Conservation (phyloP, 2,113 vertebrate species). For the Lophura nycthemera region DNA sequence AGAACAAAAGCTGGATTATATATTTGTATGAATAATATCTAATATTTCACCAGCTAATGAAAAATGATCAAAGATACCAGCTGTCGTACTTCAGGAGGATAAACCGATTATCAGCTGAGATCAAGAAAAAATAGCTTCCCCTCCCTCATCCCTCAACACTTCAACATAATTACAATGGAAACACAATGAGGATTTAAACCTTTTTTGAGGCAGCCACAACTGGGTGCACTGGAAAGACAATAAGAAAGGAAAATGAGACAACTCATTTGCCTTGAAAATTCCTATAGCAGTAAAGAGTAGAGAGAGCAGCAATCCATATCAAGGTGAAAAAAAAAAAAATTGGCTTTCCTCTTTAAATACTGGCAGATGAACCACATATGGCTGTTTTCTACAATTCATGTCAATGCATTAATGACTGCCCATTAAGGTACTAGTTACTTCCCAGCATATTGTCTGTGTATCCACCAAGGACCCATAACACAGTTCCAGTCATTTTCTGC, state of each 20-base stretch:
- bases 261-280: neutral
- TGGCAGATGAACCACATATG: neutral
- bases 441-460: neutral
- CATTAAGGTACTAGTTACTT: neutral
- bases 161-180: neutral
- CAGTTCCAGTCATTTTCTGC: neutral
- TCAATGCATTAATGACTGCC: neutral
- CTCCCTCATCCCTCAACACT: neutral
- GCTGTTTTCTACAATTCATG: neutral
- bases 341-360: neutral
- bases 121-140: neutral
- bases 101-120: neutral
- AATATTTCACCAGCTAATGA: slow-evolving; percentile 8
- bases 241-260: neutral
- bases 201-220: neutral
- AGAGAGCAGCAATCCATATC: neutral
- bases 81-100: slow-evolving; percentile 5
- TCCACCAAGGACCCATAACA: neutral
- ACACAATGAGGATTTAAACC: neutral
- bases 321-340: neutral
- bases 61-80: neutral
- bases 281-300: neutral
- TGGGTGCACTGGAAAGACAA: neutral
- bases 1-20: slow-evolving; percentile 35
- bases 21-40: neutral